These are phyloP conservation scores for Argentina silus DNA, from an alignment of 2,797 vertebrate species.

Conservation along the genomic window DNA sequence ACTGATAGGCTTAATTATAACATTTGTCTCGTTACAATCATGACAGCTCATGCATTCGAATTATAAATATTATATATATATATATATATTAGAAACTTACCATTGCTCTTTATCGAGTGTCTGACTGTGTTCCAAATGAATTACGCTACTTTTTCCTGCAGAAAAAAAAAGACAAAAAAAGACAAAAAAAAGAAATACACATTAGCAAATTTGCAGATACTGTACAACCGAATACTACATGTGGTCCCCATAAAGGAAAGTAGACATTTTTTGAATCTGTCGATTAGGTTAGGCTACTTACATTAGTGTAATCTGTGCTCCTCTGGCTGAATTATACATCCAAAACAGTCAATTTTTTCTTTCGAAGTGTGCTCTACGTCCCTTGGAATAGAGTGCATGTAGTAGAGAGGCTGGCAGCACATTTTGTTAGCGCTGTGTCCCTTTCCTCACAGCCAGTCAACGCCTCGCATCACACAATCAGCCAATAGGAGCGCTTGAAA, in stretches of 20 bases:
- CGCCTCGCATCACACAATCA: conserved; percentile 18
- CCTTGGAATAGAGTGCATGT: background rate
- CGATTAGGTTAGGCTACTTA: conserved; percentile 25
- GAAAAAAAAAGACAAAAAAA: background rate
- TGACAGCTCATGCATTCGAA: background rate
- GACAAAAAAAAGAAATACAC: background rate
- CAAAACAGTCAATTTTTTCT: background rate
- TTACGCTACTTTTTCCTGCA: background rate
- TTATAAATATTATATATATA: background rate
- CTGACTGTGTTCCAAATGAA: conserved; percentile 5
- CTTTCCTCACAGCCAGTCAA: conserved; percentile 66
- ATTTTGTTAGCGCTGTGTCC: conserved; percentile 52
- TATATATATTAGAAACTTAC: conserved; percentile 40
- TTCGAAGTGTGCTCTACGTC: background rate
- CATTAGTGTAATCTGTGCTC: conserved; percentile 22
- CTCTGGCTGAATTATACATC: background rate
- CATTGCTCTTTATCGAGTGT: conserved; percentile 46
- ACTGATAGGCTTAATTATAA: background rate
- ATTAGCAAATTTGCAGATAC: no score
- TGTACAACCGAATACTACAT: background rate
- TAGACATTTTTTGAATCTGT: background rate
- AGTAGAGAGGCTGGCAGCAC: conserved; percentile 18
- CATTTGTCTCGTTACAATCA: background rate
- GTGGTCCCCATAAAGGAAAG: background rate
- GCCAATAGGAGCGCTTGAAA: conserved; percentile 71